Percentiles rank a stretch among this genome's conserved stretches.
Conservation (phyloP, 2,113 vertebrate genomes). For the Callospermophilus lateralis region DNA sequence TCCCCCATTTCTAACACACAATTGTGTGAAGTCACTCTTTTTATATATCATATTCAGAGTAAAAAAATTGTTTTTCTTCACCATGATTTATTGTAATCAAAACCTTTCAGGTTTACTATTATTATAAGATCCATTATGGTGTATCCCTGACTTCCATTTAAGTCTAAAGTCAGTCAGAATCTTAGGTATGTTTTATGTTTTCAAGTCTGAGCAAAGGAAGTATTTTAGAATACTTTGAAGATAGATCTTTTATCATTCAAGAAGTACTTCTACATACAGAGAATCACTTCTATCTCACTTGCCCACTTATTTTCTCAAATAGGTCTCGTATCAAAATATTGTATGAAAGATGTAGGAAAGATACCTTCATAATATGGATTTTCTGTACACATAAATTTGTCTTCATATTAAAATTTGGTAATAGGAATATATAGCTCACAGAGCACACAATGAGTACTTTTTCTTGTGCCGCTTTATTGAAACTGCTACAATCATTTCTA, state of each 20-base stretch:
- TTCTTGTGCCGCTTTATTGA: not conserved
- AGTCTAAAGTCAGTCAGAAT: conserved; percentile 1
- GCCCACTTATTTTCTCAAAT: not conserved
- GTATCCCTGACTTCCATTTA: not conserved
- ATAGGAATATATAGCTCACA: not conserved
- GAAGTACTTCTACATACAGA: not conserved
- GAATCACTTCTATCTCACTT: not conserved
- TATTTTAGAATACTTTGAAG: conserved; percentile 20
- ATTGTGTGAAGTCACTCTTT: not conserved
- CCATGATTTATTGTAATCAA: conserved; percentile 46
- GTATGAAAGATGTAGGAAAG: not conserved
- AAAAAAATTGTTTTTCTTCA: not conserved
- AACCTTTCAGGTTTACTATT: conserved; percentile 22
- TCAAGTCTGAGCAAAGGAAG: not conserved
- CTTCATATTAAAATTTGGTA: not conserved
- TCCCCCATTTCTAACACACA: not conserved
- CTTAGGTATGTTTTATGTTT: not conserved
- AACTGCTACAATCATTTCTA: not conserved
- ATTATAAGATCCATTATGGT: not conserved
- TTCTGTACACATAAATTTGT: not conserved
- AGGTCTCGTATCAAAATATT: not conserved
- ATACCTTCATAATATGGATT: not conserved
- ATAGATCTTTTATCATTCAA: not conserved
- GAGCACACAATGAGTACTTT: not conserved
- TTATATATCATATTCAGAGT: not conserved